Base-by-base conservation (phyloP, 1,140 invertebrate genomes). In the Pseudomyrmex gracilis region DNA sequence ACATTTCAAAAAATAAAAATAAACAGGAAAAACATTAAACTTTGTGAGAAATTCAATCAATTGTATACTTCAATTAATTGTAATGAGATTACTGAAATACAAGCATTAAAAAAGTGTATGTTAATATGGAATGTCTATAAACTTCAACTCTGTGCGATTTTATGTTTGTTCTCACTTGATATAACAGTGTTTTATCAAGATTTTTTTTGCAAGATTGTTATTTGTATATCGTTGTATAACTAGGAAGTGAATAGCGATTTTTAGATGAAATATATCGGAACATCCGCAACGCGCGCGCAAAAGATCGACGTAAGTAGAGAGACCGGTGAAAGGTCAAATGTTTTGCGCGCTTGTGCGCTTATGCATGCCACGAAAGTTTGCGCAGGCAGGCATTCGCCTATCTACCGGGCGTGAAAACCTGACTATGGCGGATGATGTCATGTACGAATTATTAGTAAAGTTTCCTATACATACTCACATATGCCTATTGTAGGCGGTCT, bases 381-480 rank as follows among this genome's bases (percentile, higher is more conserved):
- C 22, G 51, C 45, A 24, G n/a, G 57, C 43, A 51, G n/a, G 58
- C 73, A 64, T n/a, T 68, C 51, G 47, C 68, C 60, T 53, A 77
- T 70, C 58, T 58, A 74, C 71, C 47, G 78, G 45, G 70, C 47
- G 60, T 82, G 68, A 82, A 57, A 73, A 63, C 61, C 5, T 0
- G 55, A 49, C 55, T 60, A 53, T 61, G 2, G 67, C 47, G 57
- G 76, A 86, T 51, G 51, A 53, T 67, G 67, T 80, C 85, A 85
- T 83, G 85, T 73, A 70, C 74, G 49, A 86, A 80, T 63, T 80
- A 80, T 80, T 80, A 80, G 53, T 71, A 71, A 80, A 80, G 66
- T 71, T 78, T 80, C 76, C 63, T 80, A 71, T 80, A 80, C 66
- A 7, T 34, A 34, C 34, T 34, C 5, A 34, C 5, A 34, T 34